Conservation (phyloP, 2,888 invertebrate species). For the Bursaphelenchus okinawaensis region DNA sequence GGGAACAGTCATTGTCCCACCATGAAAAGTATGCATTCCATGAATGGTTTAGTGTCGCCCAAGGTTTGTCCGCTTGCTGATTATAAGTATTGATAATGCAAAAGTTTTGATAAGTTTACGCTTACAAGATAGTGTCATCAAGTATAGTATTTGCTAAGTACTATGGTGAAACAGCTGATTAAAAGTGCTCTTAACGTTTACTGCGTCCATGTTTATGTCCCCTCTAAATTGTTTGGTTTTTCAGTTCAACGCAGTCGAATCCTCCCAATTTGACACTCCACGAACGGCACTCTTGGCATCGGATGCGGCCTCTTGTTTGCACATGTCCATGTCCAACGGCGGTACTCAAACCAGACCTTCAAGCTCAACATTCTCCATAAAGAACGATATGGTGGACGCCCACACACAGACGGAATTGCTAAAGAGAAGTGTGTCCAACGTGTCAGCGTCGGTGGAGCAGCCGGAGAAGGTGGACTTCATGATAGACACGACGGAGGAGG, state of each 20-base stretch:
- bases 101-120: too few relatives aligned
- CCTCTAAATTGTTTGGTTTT: too few relatives aligned
- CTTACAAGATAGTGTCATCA: too few relatives aligned
- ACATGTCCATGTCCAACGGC: conserved; percentile 9
- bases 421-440: not conserved
- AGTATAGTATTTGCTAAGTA: too few relatives aligned
- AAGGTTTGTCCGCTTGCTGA: too few relatives aligned
- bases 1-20: conserved; percentile 25
- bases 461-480: not conserved
- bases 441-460: not conserved
- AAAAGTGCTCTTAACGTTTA: too few relatives aligned
- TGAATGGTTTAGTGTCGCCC: conserved; percentile 17
- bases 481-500: conserved; percentile 4
- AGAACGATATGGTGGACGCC: not conserved
- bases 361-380: conserved; percentile 4
- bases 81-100: too few relatives aligned
- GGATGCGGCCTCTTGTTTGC: conserved; percentile 3
- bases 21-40: conserved; percentile 28
- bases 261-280: not conserved
- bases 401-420: conserved; percentile 11
- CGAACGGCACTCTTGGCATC: not conserved
- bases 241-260: not conserved
- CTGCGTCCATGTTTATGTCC: too few relatives aligned
- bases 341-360: not conserved
- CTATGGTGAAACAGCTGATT: too few relatives aligned